Conservation (phyloP, 2,113 vertebrate genomes). For the Lasiurus cinereus region DNA sequence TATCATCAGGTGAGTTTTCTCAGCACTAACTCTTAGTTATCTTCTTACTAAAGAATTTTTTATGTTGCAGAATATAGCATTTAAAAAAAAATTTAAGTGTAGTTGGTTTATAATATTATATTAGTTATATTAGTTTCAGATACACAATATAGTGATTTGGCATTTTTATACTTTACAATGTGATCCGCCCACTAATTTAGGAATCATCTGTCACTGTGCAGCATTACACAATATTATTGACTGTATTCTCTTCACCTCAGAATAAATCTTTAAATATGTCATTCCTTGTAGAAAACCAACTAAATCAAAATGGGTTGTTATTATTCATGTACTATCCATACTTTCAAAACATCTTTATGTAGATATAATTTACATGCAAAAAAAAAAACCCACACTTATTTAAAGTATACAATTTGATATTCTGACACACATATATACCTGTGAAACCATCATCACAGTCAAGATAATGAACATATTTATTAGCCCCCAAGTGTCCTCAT, state of each 20-base stretch:
- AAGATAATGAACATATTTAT: background rate
- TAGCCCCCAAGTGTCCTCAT: background rate
- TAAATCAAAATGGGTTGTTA: background rate
- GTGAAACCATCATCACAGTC: background rate
- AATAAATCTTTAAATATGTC: background rate
- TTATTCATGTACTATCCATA: background rate
- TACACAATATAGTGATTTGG: background rate
- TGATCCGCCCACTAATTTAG: background rate
- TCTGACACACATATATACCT: background rate
- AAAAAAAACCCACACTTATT: background rate
- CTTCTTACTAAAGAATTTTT: background rate
- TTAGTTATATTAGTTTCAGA: background rate
- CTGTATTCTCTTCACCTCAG: too few species aligned
- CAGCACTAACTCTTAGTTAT: background rate
- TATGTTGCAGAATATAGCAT: background rate
- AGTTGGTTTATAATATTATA: background rate
- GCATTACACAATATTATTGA: background rate
- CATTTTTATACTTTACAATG: background rate
- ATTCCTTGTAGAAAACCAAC: background rate
- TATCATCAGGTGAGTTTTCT: constrained; percentile 92
- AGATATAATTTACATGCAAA: background rate
- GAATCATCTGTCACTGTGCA: background rate
- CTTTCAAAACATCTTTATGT: background rate
- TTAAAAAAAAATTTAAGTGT: background rate
- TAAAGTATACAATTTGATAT: background rate